These are phyloP conservation scores for Synodontis membranacea DNA, from an alignment of 2,113 vertebrate species.

Conservation along the genomic window DNA sequence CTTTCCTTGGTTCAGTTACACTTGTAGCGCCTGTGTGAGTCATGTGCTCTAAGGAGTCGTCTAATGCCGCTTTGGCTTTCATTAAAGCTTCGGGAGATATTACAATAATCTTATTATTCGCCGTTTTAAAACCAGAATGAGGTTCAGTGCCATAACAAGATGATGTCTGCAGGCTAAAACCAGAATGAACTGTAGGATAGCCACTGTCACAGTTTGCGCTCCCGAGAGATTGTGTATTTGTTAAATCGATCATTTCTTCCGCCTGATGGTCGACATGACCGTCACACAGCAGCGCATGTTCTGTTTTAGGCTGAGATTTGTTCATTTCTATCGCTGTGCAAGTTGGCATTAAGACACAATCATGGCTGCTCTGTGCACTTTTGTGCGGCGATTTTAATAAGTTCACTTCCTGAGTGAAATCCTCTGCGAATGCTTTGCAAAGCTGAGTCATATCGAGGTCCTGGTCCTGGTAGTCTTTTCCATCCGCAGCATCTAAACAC, in stretches of 20 bases:
- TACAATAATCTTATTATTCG: conserved; percentile 42
- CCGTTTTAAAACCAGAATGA: conserved; percentile 43
- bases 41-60: conserved; percentile 37
- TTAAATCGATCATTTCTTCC: conserved; percentile 22
- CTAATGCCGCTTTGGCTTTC: conserved; percentile 43
- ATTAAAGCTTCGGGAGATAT: conserved; percentile 45
- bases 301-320: background rate
- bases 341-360: background rate
- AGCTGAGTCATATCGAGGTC: conserved; percentile 70
- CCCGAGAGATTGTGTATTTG: background rate
- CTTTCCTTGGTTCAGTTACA: background rate
- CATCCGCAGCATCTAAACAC: background rate
- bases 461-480: conserved; percentile 38
- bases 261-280: background rate
- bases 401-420: conserved; percentile 66
- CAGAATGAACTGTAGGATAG: conserved; percentile 55
- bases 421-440: conserved; percentile 68
- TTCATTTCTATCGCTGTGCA: background rate
- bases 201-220: conserved; percentile 54
- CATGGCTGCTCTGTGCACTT: background rate
- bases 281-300: background rate
- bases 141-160: conserved; percentile 32
- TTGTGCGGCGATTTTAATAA: background rate
- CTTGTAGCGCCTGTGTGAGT: background rate
- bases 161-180: conserved; percentile 34